Evolutionary conservation across 2,888 invertebrate species (phyloP), one percentile per base, ranked within the genome.

Genomic region (Cephus pulcher): DNA sequence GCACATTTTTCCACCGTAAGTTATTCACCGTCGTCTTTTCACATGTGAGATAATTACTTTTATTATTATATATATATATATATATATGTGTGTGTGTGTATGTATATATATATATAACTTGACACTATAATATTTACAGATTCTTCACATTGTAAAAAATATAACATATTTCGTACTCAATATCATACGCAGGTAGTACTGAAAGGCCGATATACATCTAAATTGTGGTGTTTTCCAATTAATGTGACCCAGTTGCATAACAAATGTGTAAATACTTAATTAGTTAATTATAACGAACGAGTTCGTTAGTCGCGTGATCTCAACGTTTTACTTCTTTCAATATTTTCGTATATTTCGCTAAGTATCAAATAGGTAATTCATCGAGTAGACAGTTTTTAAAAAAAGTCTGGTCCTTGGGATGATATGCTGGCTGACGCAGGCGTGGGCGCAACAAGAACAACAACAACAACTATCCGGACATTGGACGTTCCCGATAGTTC

Each of bases 111-210:
- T 88, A 86, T 89, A 89, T 89, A 90, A 88, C 88, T 89, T 88
- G 89, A 89, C 88, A 86, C 89, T 90, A 90, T 90, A 84, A 89
- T 91, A 91, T 91, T 89, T 91, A 91, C 91, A 91, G 88, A 87
- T 90, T 89, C 85, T 89, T 89, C 90, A 89, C 89, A 89, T 90
- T 90, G 91, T 91, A 91, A 91, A 91, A 91, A 91, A 91, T 91
- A 91, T 91, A 91, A 91, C 90, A 88, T 90, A 90, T 90, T 90
- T 90, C 89, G 88, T 90, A 90, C 89, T 89, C 89, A 90, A 90
- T 91, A 90, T 90, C 86, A 89, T 90, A 90, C 88, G 89, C 91
- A 90, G 90, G 89, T 90, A 90, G 90, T 90, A 90, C 89, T 89
- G 89, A 91, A 91, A 91, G 91, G 91, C 91, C 90, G 90, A 90